Base-by-base conservation (phyloP, 2,113 vertebrate species). In the Anolis sagrei region DNA sequence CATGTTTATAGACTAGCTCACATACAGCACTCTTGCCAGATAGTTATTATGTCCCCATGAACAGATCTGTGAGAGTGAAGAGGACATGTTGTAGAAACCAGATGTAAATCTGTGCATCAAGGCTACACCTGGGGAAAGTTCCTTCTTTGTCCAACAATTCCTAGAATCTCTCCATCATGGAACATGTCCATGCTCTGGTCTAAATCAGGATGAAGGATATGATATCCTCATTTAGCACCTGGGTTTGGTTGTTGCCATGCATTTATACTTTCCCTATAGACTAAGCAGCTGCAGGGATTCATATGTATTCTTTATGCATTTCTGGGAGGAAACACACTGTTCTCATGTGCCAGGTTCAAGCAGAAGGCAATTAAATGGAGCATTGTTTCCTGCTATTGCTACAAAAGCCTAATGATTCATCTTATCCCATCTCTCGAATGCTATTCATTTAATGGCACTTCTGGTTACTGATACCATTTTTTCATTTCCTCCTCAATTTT, bases 281-380 rank as follows among this genome's bases (percentile, higher is more conserved):
- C 84, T 85, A 85, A 74, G n/a, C 4, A 82, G 51, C 1, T 29
- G 49, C 49, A 29, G 0, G 1, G 0, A 7, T 62, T 2, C 66
- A 54, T 21, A 19, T 27, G 54, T 7, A 36, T 61, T 83, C 2
- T 68, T 86, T 89, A 34, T 89, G 88, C 74, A 85, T 32, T 82
- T 82, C 2, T 1, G 70, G 25, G 78, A n/a, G n/a, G n/a, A n/a
- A 92, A 90, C 27, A 68, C 2, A 7, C 14, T 84, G 58, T 54
- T 32, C 10, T 77, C 82, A 68, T 79, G 11, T 66, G 88, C 77
- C 87, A 32, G 79, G 86, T 91, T 82, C 74, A 77, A 51, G 75
- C 77, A 88, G 1, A 29, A 75, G 5, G 5, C 18, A 90, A 73
- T 83, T 70, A 89, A 86, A 10, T 69, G 10, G 4, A 54, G 5